phyloP scores from a whole-genome alignment of 2,797 vertebrate genomes.

The Clarias laeviceps region DNA sequence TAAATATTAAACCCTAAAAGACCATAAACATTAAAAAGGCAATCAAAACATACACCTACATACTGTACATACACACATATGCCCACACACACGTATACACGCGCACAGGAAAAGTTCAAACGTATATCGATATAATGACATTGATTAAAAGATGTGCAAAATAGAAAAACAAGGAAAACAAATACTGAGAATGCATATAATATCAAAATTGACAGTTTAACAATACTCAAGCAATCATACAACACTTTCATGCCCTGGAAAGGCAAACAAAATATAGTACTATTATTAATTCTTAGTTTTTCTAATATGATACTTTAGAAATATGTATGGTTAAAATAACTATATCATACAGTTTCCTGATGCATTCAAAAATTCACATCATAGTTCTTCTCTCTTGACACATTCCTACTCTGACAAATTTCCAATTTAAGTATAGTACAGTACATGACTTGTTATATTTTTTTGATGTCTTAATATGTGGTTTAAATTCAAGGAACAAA shows the following conservation, averaged over 20 bases:
- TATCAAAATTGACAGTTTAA: neutral
- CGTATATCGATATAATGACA: neutral
- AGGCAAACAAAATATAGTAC: neutral
- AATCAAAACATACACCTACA: neutral
- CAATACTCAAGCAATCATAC: neutral
- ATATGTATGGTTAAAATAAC: neutral
- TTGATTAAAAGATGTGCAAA: neutral
- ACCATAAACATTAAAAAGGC: conserved; percentile 1
- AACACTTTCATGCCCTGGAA: neutral
- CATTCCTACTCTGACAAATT: neutral
- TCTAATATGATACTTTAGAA: neutral
- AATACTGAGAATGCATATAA: neutral
- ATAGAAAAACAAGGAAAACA: neutral
- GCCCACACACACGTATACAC: too few species aligned
- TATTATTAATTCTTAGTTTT: neutral
- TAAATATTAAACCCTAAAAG: too few species aligned
- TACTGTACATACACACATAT: neutral
- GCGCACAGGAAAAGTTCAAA: too few species aligned
- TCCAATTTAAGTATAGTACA: neutral
- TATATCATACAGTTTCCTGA: neutral
- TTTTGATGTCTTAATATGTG: neutral
- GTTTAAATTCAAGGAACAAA: neutral
- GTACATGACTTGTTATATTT: neutral
- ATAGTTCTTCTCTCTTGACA: neutral
- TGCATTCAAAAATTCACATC: neutral